A percentile compares a stretch with the other conserved stretches of the same genome.
phyloP scores from a whole-genome alignment of 2,113 vertebrate species.

The Theristicus caerulescens region DNA sequence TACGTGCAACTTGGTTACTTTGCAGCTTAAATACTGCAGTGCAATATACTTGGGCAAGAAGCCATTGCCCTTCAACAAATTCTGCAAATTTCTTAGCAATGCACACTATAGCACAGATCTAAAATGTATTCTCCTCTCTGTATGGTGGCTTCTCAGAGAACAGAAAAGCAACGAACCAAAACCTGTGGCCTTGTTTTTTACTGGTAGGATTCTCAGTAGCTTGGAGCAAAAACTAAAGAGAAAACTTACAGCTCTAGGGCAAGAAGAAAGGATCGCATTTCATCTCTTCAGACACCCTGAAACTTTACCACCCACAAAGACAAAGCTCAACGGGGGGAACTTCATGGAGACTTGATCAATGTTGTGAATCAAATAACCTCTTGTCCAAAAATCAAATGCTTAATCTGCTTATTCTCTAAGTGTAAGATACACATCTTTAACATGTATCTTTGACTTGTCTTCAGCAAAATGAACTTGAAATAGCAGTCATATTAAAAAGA shows the following conservation, averaged over 20 bases:
- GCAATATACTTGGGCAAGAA: background rate
- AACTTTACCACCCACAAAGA: background rate
- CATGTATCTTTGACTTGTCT: background rate
- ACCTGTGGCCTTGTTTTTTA: background rate
- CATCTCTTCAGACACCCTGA: background rate
- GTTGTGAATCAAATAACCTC: background rate
- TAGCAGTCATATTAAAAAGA: background rate
- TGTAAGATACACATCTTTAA: background rate
- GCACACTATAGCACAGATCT: background rate
- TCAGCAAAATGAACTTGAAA: background rate
- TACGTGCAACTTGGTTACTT: background rate
- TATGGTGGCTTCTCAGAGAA: background rate
- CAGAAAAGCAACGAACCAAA: background rate
- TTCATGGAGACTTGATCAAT: background rate
- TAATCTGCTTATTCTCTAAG: background rate
- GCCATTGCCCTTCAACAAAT: background rate
- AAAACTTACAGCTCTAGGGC: background rate
- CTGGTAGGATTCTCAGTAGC: background rate
- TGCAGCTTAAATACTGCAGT: background rate
- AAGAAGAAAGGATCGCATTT: background rate
- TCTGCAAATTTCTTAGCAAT: background rate
- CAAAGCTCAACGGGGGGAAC: background rate
- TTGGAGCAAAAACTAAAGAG: background rate
- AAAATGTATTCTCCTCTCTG: background rate
- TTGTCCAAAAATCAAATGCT: background rate